Evolutionary conservation across 2,113 vertebrate genomes (phyloP).

Genomic region (Vulpes ferrilata): DNA sequence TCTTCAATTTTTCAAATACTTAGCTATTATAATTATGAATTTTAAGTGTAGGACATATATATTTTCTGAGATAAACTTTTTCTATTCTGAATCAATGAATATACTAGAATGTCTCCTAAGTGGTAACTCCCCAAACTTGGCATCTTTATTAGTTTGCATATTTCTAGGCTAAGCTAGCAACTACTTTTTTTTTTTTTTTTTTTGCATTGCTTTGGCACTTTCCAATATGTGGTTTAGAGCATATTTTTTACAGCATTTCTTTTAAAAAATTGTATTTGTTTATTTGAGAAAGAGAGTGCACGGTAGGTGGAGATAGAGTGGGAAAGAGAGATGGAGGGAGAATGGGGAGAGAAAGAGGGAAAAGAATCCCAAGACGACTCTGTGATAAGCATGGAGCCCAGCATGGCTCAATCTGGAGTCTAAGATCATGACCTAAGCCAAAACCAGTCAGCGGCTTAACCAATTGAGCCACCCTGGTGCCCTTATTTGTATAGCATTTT

Average conservation of each 20-base stretch:
- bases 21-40: not conserved
- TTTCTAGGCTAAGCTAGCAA: not conserved
- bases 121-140: not conserved
- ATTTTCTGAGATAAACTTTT: not conserved
- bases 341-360: not conserved
- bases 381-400: not conserved
- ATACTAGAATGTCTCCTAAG: not conserved
- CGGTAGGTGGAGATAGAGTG: too few relatives aligned
- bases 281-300: not conserved
- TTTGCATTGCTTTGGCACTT: conserved; percentile 67
- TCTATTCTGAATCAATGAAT: not conserved
- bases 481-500: not conserved
- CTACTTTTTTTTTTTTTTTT: not conserved
- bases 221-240: conserved; percentile 75
- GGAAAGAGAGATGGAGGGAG: too few relatives aligned
- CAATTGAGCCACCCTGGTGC: not conserved
- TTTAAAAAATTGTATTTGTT: not conserved
- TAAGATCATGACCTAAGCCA: not conserved
- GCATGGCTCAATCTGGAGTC: not conserved
- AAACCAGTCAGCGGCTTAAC: not conserved
- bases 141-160: conserved; percentile 3
- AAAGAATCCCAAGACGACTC: not conserved
- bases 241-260: conserved; percentile 84
- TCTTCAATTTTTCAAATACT: not conserved
- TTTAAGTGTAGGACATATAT: not conserved